Evolutionary conservation across 2,888 invertebrate species (phyloP), one percentile per base, ranked within the genome.

Genomic region (Toxonevra muliebris): DNA sequence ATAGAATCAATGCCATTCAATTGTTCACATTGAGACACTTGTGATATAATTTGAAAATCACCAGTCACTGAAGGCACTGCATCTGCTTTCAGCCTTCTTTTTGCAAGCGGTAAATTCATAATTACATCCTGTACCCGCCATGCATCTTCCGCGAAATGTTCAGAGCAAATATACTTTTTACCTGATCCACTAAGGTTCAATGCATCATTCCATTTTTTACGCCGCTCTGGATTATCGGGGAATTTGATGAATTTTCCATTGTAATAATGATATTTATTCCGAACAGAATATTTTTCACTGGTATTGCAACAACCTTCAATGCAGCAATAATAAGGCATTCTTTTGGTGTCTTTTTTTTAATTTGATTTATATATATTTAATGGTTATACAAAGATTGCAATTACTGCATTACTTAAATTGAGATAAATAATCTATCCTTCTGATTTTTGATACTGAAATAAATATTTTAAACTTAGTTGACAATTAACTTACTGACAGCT

Each of bases 81-180:
- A 57, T 57, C 64, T 2, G 64, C 20, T 40, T 64, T 64, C 0
- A 64, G 4, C 30, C 53, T 30, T 50, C 53, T 1, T 17, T 53
- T 53, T 53, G 53, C 15, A 13, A 53, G 17, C 17, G 53, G 53
- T 12, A 19, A 11, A 17, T 17, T 19, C 53, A 53, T 53, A 4
- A 53, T 53, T 19, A 53, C 17, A 53, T 53, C 53, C 19, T 17
- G 15, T 4, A 53, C 3, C 4, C 53, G 53, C 53, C 53, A 53
- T 19, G 53, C 53, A 53, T 19, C 19, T 9, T 8, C 53, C 11
- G 15, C 8, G 17, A 53, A 53, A 17, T 53, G 53, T 53, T 17
- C 53, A 17, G 17, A n/a, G 17, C 53, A 53, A 53, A 53, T 19
- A 19, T 53, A 53, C 3, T 19, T 11, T n/a, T 11, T 53, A 5